phyloP scores from a whole-genome alignment of 1,140 invertebrate genomes.

The Drosophila jambulina region DNA sequence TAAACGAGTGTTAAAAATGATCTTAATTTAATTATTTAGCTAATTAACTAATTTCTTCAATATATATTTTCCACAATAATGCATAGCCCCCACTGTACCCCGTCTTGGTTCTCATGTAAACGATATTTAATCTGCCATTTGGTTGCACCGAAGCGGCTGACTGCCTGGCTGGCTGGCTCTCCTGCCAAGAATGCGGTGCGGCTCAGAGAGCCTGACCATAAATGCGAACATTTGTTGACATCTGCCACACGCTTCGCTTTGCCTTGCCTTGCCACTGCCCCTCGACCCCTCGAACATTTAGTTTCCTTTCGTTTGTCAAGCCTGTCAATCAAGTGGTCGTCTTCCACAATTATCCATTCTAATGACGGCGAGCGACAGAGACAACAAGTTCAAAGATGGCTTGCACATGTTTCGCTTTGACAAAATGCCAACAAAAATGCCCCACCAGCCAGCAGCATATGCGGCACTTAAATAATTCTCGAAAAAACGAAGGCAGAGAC shows the following conservation, averaged over 20 bases:
- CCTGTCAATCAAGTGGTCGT: slow-evolving; percentile 68
- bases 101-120: slow-evolving; percentile 45
- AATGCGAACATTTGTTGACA: slow-evolving; percentile 76
- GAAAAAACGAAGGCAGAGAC: slow-evolving; percentile 43
- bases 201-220: slow-evolving; percentile 46
- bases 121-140: slow-evolving; percentile 74
- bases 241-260: slow-evolving; percentile 67
- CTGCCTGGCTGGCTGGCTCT: slow-evolving; percentile 1
- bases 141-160: slow-evolving; percentile 35
- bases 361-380: slow-evolving; percentile 69
- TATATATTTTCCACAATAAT: neutral
- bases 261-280: neutral
- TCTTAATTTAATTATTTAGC: neutral
- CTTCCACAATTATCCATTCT: slow-evolving; percentile 80
- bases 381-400: slow-evolving; percentile 59
- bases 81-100: slow-evolving; percentile 8
- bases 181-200: slow-evolving; percentile 58
- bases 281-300: neutral
- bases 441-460: slow-evolving; percentile 49
- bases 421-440: slow-evolving; percentile 72
- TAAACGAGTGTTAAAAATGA: neutral
- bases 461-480: slow-evolving; percentile 75
- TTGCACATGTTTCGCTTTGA: slow-evolving; percentile 76
- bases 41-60: neutral
- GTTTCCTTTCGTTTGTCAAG: slow-evolving; percentile 52